phyloP scores from a whole-genome alignment of 2,888 invertebrate species.

The Xestia rhomboidea region DNA sequence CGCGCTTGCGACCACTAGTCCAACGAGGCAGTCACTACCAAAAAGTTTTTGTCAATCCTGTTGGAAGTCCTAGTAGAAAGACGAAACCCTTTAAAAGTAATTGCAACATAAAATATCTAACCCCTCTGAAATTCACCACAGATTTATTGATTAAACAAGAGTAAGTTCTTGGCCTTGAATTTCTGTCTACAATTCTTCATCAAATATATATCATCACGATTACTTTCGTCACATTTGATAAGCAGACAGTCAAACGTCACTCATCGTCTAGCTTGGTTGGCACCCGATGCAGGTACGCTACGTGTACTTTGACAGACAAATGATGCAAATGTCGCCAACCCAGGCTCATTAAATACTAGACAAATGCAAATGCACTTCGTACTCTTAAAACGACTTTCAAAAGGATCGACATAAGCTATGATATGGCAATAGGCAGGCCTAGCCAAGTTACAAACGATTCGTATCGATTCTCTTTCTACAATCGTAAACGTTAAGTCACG shows the following conservation, averaged over 20 bases:
- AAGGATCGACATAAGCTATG: neutral
- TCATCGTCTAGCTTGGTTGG: constrained; percentile 43
- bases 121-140: neutral
- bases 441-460: too few species aligned
- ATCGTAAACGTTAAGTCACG: too few species aligned
- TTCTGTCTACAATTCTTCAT: neutral
- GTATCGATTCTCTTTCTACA: too few species aligned
- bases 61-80: neutral
- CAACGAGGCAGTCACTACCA: too few species aligned
- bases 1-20: too few species aligned
- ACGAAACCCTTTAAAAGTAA: neutral
- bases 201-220: constrained; percentile 18
- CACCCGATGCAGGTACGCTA: constrained; percentile 31
- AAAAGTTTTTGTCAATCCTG: neutral
- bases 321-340: constrained; percentile 62
- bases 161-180: neutral
- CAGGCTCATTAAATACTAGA: constrained; percentile 1
- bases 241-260: constrained; percentile 26
- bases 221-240: constrained; percentile 35
- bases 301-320: constrained; percentile 46
- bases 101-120: neutral
- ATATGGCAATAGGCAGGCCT: neutral
- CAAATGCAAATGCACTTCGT: neutral
- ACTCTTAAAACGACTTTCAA: neutral
- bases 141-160: neutral